Conservation (phyloP, 2,888 invertebrate species). For the Phyllotreta cruciferae region DNA sequence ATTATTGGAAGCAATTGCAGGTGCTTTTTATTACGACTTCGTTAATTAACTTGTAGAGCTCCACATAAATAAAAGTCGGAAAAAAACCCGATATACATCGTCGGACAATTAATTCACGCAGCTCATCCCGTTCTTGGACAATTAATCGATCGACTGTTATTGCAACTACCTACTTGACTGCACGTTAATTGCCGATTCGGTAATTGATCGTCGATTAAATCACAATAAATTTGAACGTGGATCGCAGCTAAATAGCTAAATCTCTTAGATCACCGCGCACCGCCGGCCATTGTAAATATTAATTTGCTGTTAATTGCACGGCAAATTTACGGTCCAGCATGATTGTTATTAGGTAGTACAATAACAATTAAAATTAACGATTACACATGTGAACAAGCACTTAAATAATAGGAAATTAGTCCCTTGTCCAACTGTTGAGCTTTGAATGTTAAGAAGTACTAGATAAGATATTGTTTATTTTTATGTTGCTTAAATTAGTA, state of each 20-base stretch:
- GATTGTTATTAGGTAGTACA: too few species aligned
- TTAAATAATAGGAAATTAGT: too few species aligned
- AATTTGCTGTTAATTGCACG: constrained; percentile 1
- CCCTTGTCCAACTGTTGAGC: too few species aligned
- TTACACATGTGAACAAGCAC: too few species aligned
- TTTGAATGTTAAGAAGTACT: too few species aligned
- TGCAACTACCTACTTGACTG: constrained; percentile 2
- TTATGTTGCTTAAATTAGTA: too few species aligned
- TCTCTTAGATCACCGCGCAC: background rate
- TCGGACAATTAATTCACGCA: background rate
- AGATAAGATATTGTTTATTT: too few species aligned
- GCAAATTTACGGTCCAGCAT: background rate
- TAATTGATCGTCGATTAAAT: constrained; percentile 8
- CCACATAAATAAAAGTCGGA: background rate
- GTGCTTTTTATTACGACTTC: too few species aligned
- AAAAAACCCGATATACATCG: background rate
- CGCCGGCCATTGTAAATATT: background rate
- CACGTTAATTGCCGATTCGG: constrained; percentile 1
- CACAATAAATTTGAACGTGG: constrained; percentile 13
- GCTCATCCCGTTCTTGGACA: constrained; percentile 1
- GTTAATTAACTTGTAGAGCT: too few species aligned
- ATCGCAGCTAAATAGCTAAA: constrained; percentile 11
- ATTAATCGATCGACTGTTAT: constrained; percentile 8
- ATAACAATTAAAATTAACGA: too few species aligned
- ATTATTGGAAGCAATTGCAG: too few species aligned